Evolutionary conservation across 2,797 vertebrate species (phyloP).

Genomic region (Labroides dimidiatus): DNA sequence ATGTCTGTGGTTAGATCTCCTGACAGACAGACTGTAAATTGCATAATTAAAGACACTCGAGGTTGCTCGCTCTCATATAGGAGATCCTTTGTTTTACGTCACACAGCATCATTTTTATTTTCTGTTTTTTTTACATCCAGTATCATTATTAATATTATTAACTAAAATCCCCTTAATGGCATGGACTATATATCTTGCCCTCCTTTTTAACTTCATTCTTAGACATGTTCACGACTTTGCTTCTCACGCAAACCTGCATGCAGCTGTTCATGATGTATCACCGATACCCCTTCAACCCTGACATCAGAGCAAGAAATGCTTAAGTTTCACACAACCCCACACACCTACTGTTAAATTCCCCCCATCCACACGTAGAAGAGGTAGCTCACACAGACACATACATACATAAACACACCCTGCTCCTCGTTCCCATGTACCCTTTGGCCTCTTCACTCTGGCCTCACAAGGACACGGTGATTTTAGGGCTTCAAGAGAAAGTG

Average conservation of each 20-base stretch:
- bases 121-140: conserved; percentile 3
- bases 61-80: conserved; percentile 28
- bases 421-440: conserved; percentile 67
- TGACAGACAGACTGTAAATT: conserved; percentile 92
- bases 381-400: conserved; percentile 40
- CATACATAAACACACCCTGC: conserved; percentile 56
- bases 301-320: conserved; percentile 76
- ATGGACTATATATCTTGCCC: conserved; percentile 38
- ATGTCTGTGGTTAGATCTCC: conserved; percentile 89
- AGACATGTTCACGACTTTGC: conserved; percentile 70
- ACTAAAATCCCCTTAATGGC: conserved; percentile 6
- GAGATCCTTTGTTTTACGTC: conserved; percentile 74
- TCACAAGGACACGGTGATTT: conserved; percentile 69
- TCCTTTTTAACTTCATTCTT: conserved; percentile 47
- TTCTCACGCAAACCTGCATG: conserved; percentile 77
- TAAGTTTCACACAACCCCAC: conserved; percentile 48
- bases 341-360: conserved; percentile 48
- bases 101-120: conserved; percentile 4
- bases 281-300: conserved; percentile 67
- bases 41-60: conserved; percentile 60
- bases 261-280: conserved; percentile 86
- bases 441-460: conserved; percentile 65
- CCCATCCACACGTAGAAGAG: conserved; percentile 35
- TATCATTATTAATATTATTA: conserved; percentile 25
- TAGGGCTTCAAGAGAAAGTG: conserved; percentile 49